Evolutionary conservation across 2,888 invertebrate species (phyloP).

Genomic region (Magallana nippona): DNA sequence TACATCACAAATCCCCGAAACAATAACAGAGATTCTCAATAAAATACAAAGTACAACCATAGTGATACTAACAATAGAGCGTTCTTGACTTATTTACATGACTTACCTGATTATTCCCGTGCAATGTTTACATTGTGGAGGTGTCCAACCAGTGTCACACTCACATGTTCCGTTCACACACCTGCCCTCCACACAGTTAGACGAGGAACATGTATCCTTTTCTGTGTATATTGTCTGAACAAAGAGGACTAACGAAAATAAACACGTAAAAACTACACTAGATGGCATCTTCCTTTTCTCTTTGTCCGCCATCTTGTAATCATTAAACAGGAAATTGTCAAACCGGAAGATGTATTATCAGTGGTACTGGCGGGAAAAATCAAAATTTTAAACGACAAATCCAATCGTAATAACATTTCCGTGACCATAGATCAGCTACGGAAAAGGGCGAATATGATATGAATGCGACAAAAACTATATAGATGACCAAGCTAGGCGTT

Average conservation of each 20-base stretch:
- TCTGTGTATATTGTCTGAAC: constrained; percentile 30
- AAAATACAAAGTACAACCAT: too few relatives aligned
- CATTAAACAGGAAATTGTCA: background rate
- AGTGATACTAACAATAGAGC: too few relatives aligned
- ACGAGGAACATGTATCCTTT: constrained; percentile 51
- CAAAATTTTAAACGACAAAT: background rate
- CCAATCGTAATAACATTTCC: too few relatives aligned
- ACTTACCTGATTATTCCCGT: constrained; percentile 68
- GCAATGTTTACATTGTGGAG: constrained; percentile 88
- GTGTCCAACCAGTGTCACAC: constrained; percentile 91
- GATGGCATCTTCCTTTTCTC: constrained; percentile 3
- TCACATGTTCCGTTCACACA: constrained; percentile 89
- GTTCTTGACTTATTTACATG: background rate
- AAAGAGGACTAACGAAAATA: background rate
- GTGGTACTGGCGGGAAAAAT: background rate
- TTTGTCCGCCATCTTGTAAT: constrained; percentile 29
- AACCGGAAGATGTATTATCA: background rate
- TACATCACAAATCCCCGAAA: too few relatives aligned
- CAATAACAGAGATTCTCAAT: too few relatives aligned
- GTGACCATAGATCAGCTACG: too few relatives aligned
- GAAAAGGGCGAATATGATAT: too few relatives aligned
- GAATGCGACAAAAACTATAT: too few relatives aligned
- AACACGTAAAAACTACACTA: background rate
- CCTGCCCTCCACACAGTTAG: constrained; percentile 85
- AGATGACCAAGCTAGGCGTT: too few relatives aligned